These are phyloP conservation scores for Acronicta psi DNA, from an alignment of 2,888 invertebrate genomes.

Conservation along the genomic window DNA sequence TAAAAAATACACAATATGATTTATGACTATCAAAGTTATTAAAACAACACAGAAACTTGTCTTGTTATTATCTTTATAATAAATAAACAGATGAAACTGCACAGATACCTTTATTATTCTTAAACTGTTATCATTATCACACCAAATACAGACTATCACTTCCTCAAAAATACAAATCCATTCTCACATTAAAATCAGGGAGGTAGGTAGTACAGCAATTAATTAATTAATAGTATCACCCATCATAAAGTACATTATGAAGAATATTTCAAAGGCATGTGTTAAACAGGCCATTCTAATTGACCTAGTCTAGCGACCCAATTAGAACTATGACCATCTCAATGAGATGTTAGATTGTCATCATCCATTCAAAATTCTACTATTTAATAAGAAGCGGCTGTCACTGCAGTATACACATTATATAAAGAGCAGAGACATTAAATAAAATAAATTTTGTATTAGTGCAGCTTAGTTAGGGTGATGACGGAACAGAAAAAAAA, in stretches of 20 bases:
- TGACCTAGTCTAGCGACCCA: slow-evolving; percentile 79
- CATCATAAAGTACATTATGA: slow-evolving; percentile 18
- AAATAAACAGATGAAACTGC: too few species aligned
- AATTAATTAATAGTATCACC: slow-evolving; percentile 11
- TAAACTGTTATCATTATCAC: too few species aligned
- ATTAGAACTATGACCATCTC: slow-evolving; percentile 64
- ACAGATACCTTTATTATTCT: too few species aligned
- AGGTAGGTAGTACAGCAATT: slow-evolving; percentile 26
- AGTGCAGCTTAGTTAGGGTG: too few species aligned
- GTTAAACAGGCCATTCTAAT: slow-evolving; percentile 75
- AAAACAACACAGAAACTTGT: background rate
- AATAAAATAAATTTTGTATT: too few species aligned
- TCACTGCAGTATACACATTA: too few species aligned
- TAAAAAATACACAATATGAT: slow-evolving; percentile 2
- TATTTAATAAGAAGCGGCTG: too few species aligned
- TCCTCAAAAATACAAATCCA: background rate
- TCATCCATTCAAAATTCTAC: slow-evolving; percentile 35
- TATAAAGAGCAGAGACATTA: too few species aligned
- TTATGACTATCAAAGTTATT: background rate
- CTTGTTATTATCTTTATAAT: background rate
- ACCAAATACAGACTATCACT: background rate
- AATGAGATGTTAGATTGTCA: slow-evolving; percentile 56
- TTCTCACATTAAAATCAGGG: too few species aligned
- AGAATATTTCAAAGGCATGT: slow-evolving; percentile 47
- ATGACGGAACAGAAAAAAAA: too few species aligned